A percentile compares a stretch with the other conserved stretches of the same genome.
Conservation (phyloP, 1,140 invertebrate species). For the Ephestia elutella region DNA sequence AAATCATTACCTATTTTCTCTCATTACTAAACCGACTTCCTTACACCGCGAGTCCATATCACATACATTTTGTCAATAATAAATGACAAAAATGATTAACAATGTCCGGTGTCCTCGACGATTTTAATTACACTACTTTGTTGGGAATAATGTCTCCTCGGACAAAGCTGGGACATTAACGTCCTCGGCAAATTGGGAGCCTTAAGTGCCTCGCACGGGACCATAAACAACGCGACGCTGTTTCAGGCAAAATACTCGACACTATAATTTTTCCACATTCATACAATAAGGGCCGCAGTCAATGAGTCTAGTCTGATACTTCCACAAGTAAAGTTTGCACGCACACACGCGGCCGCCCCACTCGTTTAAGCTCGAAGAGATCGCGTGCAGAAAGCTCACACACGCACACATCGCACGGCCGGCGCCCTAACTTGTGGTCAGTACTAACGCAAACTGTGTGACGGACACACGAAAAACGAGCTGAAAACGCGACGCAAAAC, state of each 20-base stretch:
- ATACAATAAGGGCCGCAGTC: conserved; percentile 73
- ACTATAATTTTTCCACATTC: conserved; percentile 74
- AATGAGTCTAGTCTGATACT: conserved; percentile 71
- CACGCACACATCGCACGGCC: conserved; percentile 65
- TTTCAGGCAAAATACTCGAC: conserved; percentile 68
- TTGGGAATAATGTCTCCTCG: conserved; percentile 53
- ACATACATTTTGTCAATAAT: conserved; percentile 1
- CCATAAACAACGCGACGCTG: conserved; percentile 66
- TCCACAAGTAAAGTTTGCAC: conserved; percentile 60
- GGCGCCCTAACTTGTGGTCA: conserved; percentile 73
- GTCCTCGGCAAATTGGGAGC: conserved; percentile 58
- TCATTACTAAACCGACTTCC: too few relatives aligned
- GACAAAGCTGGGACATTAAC: conserved; percentile 62
- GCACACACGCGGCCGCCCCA: conserved; percentile 62
- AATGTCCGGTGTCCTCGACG: conserved; percentile 18
- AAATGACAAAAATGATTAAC: conserved; percentile 22
- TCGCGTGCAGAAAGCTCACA: conserved; percentile 71
- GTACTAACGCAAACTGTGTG: conserved; percentile 72
- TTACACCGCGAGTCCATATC: too few relatives aligned
- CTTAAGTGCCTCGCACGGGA: conserved; percentile 51
- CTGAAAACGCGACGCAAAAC: conserved; percentile 63
- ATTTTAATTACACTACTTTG: conserved; percentile 62
- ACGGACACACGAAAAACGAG: conserved; percentile 72
- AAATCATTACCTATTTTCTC: too few relatives aligned
- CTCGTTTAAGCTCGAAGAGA: conserved; percentile 60